Percentiles rank a stretch among this genome's conserved stretches.
phyloP scores from a whole-genome alignment of 2,888 invertebrate genomes.

The Scaptomyza parva region DNA sequence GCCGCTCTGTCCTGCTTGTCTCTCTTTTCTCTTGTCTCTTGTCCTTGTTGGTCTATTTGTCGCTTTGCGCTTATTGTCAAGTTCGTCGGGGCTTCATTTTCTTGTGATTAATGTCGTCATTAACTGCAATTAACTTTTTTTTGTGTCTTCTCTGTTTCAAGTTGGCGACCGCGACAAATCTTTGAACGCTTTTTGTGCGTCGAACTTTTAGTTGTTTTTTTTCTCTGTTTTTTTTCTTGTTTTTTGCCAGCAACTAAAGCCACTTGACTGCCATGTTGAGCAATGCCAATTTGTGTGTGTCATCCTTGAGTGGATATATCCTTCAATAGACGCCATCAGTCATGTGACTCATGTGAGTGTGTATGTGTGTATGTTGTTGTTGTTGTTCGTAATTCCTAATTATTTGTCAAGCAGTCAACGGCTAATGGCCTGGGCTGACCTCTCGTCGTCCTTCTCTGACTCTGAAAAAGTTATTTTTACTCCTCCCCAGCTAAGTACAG shows the following conservation, averaged over 20 bases:
- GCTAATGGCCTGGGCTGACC: slow-evolving; percentile 74
- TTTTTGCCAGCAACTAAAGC: slow-evolving; percentile 51
- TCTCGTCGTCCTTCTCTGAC: slow-evolving; percentile 23
- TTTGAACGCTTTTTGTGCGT: slow-evolving; percentile 57
- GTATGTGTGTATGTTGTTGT: slow-evolving; percentile 34
- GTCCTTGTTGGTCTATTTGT: slow-evolving; percentile 57
- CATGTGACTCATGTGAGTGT: slow-evolving; percentile 50
- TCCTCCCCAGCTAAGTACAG: slow-evolving; percentile 50
- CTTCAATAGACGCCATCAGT: slow-evolving; percentile 70
- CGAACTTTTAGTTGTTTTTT: too few species aligned
- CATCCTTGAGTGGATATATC: slow-evolving; percentile 52
- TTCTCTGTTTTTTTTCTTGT: too few species aligned
- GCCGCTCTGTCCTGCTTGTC: slow-evolving; percentile 21
- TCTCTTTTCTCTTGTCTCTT: background rate
- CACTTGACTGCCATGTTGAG: slow-evolving; percentile 73
- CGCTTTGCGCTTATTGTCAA: slow-evolving; percentile 78
- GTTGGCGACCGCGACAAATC: slow-evolving; percentile 72
- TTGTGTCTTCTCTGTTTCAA: slow-evolving; percentile 59
- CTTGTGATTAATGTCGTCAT: slow-evolving; percentile 84
- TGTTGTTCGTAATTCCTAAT: slow-evolving; percentile 72
- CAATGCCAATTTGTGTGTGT: slow-evolving; percentile 74
- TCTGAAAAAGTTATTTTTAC: slow-evolving; percentile 6
- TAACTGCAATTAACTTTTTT: slow-evolving; percentile 83
- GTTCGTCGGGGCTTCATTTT: slow-evolving; percentile 78
- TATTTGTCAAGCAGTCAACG: slow-evolving; percentile 71